These are phyloP conservation scores for Scarus forsteni DNA, from an alignment of 2,797 vertebrate genomes.

Conservation along the genomic window DNA sequence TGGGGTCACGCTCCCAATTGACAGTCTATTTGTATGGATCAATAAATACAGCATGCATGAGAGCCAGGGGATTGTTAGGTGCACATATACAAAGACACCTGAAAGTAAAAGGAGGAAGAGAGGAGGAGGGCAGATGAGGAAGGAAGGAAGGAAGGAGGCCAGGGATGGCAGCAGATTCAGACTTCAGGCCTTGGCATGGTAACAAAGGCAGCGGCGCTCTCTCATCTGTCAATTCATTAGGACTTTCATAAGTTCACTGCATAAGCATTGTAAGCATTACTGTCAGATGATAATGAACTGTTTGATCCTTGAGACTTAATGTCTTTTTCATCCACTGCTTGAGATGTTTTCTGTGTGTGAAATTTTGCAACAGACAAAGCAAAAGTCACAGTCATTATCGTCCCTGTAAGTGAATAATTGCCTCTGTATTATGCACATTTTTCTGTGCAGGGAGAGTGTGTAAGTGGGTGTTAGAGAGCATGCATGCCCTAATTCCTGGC, in stretches of 20 bases:
- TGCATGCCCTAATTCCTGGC: conserved; percentile 73
- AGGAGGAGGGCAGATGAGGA: conserved; percentile 18
- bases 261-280: conserved; percentile 21
- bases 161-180: conserved; percentile 59
- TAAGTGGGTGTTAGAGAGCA: conserved; percentile 32
- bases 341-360: conserved; percentile 23
- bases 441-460: conserved; percentile 2
- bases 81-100: conserved; percentile 40
- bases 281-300: conserved; percentile 25
- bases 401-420: conserved; percentile 9
- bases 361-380: conserved; percentile 32
- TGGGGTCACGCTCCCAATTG: conserved; percentile 80
- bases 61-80: conserved; percentile 58
- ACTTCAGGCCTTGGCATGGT: conserved; percentile 71
- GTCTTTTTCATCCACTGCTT: conserved; percentile 12
- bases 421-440: not conserved
- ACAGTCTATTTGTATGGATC: conserved; percentile 82
- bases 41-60: conserved; percentile 73
- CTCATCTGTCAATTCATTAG: conserved; percentile 50
- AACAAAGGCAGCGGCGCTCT: conserved; percentile 65
- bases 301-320: conserved; percentile 34
- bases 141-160: conserved; percentile 18
- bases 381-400: conserved; percentile 3
- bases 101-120: conserved; percentile 31
- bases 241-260: conserved; percentile 43